phyloP scores from a whole-genome alignment of 2,113 vertebrate species.

The Pachypanchax playfairii region DNA sequence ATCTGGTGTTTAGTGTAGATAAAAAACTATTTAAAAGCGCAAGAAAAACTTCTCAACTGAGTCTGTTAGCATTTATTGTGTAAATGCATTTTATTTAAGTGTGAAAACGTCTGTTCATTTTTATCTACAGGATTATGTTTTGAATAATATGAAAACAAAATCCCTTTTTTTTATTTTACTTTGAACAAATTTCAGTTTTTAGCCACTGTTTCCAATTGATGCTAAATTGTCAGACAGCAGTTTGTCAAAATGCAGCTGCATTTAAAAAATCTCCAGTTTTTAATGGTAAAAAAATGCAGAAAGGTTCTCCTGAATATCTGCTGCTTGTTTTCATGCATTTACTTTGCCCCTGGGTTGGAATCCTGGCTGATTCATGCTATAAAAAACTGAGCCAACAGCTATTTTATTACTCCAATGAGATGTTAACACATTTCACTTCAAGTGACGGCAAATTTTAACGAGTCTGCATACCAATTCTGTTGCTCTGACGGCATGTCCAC shows the following conservation, averaged over 20 bases:
- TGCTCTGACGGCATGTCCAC: slow-evolving; percentile 13
- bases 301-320: slow-evolving; percentile 33
- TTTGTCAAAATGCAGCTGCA: slow-evolving; percentile 21
- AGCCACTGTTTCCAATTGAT: slow-evolving; percentile 12
- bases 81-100: slow-evolving; percentile 17
- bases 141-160: background rate
- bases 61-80: slow-evolving; percentile 28
- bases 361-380: slow-evolving; percentile 46
- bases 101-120: slow-evolving; percentile 25
- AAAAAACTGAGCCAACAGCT: slow-evolving; percentile 38
- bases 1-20: slow-evolving; percentile 65
- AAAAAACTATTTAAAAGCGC: slow-evolving; percentile 57
- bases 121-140: slow-evolving; percentile 14
- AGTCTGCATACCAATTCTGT: slow-evolving; percentile 26
- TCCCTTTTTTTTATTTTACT: too few relatives aligned
- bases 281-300: slow-evolving; percentile 20
- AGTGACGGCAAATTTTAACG: slow-evolving; percentile 52
- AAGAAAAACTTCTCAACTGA: slow-evolving; percentile 42
- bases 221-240: slow-evolving; percentile 11
- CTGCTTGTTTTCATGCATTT: slow-evolving; percentile 34
- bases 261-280: slow-evolving; percentile 27
- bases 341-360: slow-evolving; percentile 29
- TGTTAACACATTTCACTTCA: slow-evolving; percentile 59
- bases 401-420: slow-evolving; percentile 60
- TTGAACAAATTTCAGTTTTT: background rate